Conservation (phyloP, 2,888 invertebrate species). For the Lasioglossum calceatum region DNA sequence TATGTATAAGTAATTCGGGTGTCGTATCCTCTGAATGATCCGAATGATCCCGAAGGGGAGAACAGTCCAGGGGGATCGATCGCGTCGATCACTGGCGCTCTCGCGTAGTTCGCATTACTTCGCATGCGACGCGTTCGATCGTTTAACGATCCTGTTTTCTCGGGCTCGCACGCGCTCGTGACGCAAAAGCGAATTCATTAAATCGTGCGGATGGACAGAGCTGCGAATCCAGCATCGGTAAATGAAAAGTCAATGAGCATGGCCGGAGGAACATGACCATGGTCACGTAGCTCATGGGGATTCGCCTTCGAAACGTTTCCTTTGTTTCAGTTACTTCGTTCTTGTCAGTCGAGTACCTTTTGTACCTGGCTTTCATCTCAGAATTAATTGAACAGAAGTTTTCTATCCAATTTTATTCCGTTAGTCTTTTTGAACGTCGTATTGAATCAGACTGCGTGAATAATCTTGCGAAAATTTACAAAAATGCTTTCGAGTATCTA, state of each 20-base stretch:
- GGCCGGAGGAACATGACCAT: constrained; percentile 49
- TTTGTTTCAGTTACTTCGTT: not conserved
- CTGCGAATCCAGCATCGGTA: constrained; percentile 32
- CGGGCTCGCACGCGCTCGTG: constrained; percentile 38
- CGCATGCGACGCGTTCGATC: constrained; percentile 39
- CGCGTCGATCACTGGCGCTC: not conserved
- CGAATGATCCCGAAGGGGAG: not conserved
- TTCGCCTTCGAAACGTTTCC: not conserved
- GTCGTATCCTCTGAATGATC: not conserved
- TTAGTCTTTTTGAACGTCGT: too few relatives aligned
- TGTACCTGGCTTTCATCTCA: not conserved
- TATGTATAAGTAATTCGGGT: constrained; percentile 2
- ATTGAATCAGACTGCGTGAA: too few relatives aligned
- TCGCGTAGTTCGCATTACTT: constrained; percentile 38
- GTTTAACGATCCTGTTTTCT: constrained; percentile 61
- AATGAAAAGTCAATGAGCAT: constrained; percentile 72
- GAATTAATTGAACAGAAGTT: not conserved
- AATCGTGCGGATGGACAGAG: constrained; percentile 18
- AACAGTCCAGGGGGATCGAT: not conserved
- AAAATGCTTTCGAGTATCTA: not conserved
- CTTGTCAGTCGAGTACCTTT: not conserved
- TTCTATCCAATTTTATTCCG: not conserved
- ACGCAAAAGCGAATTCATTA: constrained; percentile 61
- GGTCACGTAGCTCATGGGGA: constrained; percentile 67
- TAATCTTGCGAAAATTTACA: too few relatives aligned